Base-by-base conservation (phyloP, 1,140 invertebrate genomes). In the Drosophila ercepeae region DNA sequence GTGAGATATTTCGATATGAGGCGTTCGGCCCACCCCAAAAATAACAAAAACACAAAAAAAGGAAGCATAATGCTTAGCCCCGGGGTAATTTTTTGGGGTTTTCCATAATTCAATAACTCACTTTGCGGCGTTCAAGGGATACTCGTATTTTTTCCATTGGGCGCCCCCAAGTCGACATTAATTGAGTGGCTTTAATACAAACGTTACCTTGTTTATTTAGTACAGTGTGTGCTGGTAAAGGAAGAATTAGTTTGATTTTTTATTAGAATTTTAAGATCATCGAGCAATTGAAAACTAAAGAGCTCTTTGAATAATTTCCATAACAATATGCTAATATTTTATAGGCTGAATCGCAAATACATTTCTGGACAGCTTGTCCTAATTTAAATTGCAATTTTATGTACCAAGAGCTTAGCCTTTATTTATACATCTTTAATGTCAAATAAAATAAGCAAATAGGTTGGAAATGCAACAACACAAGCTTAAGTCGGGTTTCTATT, bases 1-100 rank as follows among this genome's bases (percentile, higher is more conserved):
- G 63, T 83, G 63, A 78, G 52, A 57, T 49, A 48, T 60, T 60
- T 52, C 57, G 78, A 60, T 32, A 32, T 75, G 72, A 51, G 45
- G 41, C 57, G 32, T 73, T 50, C 57, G 25, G 19, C 19, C 21
- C 36, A 48, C 27, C 42, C 7, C 1, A 16, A 42, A 42, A 42
- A 39, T 21, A 42, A 42, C 5, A 42, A 41, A 16, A 42, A 1
- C 8, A 9, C 9, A 11, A 27, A 32, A 13, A 18, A 49, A 11
- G 18, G 13, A 27, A 55, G 44, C 44, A 34, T 5, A 44, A 54
- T 61, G 60, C 16, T 42, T 18, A 39, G 36, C 36, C 63, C 27
- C 27, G 11, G 36, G 60, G 60, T 48, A 27, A 65, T 44, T 68
- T 64, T 60, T 67, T 67, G 60, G 58, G 60, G 60, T 44, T 68